Evolutionary conservation across 23 tunicate species (phyloP).

Genomic region (Oikopleura albicans): DNA sequence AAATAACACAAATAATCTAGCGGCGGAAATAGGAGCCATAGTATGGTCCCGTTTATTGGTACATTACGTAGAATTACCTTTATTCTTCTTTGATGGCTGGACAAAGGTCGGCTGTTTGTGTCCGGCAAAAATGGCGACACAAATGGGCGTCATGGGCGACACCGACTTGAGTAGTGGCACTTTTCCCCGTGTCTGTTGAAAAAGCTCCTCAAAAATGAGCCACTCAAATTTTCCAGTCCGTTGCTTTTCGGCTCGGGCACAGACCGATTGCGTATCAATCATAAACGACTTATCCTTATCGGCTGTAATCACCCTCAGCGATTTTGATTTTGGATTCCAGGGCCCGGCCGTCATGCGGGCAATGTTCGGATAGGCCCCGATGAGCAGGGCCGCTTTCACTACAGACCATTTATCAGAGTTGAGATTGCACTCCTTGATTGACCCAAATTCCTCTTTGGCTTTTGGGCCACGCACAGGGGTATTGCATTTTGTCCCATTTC

Average conservation of each 20-base stretch:
- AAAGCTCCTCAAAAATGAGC: background rate
- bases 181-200: background rate
- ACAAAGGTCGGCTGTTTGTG: background rate
- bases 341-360: background rate
- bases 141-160: background rate
- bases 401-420: slow-evolving; percentile 98
- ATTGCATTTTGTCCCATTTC: slow-evolving; percentile 17
- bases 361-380: background rate
- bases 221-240: background rate
- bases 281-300: background rate
- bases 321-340: background rate
- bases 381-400: slow-evolving; percentile 33
- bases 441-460: slow-evolving; percentile 23
- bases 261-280: background rate
- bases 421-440: slow-evolving; percentile 56
- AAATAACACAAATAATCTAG: too few relatives aligned
- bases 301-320: background rate
- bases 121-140: background rate
- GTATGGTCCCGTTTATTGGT: too few relatives aligned
- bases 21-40: too few relatives aligned
- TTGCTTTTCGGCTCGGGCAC: background rate
- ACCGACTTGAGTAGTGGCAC: background rate
- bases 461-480: slow-evolving; percentile 35
- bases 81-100: background rate
- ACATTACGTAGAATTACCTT: background rate